These are phyloP conservation scores for Phocides pigmalion DNA, from an alignment of 1,140 invertebrate genomes.

Conservation along the genomic window DNA sequence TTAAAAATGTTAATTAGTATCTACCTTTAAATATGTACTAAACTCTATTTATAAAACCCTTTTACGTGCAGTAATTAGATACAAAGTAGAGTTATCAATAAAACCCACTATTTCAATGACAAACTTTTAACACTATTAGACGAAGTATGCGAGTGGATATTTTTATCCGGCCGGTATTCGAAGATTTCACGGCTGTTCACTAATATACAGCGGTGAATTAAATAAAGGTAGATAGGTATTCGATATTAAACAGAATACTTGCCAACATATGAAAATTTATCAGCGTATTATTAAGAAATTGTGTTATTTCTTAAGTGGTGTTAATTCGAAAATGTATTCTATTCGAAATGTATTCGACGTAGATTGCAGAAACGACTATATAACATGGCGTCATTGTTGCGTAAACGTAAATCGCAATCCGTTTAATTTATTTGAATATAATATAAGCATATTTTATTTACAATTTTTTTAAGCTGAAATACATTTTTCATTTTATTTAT, in stretches of 20 bases:
- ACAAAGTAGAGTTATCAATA: constrained; percentile 20
- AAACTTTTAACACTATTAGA: constrained; percentile 20
- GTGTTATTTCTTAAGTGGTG: background rate
- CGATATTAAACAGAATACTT: constrained; percentile 3
- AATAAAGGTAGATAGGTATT: constrained; percentile 18
- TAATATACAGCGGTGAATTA: constrained; percentile 12
- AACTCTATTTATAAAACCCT: too few relatives aligned
- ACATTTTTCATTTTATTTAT: too few relatives aligned
- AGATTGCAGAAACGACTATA: too few relatives aligned
- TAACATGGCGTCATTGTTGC: background rate
- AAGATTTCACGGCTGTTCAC: constrained; percentile 10
- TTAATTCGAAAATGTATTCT: constrained; percentile 2
- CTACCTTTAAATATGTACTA: too few relatives aligned
- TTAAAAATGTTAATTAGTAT: too few relatives aligned
- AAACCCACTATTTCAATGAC: constrained; percentile 3
- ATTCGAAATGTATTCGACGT: background rate
- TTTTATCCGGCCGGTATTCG: constrained; percentile 38
- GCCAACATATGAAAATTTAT: constrained; percentile 9
- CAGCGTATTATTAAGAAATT: constrained; percentile 3
- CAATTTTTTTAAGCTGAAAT: too few relatives aligned
- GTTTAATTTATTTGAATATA: too few relatives aligned
- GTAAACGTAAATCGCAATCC: too few relatives aligned
- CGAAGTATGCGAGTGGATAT: constrained; percentile 47
- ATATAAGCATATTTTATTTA: too few relatives aligned
- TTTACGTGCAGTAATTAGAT: background rate